Base-by-base conservation (phyloP, 1,140 invertebrate species). In the Drosophila subpulchrella region DNA sequence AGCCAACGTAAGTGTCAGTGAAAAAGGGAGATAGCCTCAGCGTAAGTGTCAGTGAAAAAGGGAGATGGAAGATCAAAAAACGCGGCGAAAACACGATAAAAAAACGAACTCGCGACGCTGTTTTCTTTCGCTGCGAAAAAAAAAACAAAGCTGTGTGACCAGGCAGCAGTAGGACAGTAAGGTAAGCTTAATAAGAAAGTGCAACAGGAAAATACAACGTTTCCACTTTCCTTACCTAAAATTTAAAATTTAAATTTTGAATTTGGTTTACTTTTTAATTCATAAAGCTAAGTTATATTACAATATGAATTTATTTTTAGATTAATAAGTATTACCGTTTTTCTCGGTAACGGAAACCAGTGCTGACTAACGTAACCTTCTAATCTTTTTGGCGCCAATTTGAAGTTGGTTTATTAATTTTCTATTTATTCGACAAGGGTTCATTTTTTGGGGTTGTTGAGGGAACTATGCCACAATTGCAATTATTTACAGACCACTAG, bases 401-500 rank as follows among this genome's bases (percentile, higher is more conserved):
- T 39, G n/a, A 39, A 39, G 50, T 47, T 58, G 61, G 1, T 34
- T 58, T 78, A 75, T 66, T 79, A 58, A 53, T 67, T 76, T 30
- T 53, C 57, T 57, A 60, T 77, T 77, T 77, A 62, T 61, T 59
- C 5, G 30, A 47, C 60, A 55, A 17, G 36, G 27, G 38, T 46
- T 72, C 34, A 38, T 65, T 41, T 53, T 10, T 48, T 44, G 44
- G 20, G 30, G 30, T 7, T 32, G 17, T 20, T 24, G 30, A 34
- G 47, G 17, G 10, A 20, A 50, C 24, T 82, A 77, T 82, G 79
- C 70, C 79, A 82, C 80, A 78, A 70, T 63, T 62, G 34, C 61
- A 63, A 90, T 89, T 89, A 89, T 89, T 89, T 89, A 89, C 84
- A 88, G 57, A 55, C 57, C 73, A 89, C 65, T 71, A 75, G 6